Conservation (phyloP, 2,888 invertebrate species). For the Beris morrisii region DNA sequence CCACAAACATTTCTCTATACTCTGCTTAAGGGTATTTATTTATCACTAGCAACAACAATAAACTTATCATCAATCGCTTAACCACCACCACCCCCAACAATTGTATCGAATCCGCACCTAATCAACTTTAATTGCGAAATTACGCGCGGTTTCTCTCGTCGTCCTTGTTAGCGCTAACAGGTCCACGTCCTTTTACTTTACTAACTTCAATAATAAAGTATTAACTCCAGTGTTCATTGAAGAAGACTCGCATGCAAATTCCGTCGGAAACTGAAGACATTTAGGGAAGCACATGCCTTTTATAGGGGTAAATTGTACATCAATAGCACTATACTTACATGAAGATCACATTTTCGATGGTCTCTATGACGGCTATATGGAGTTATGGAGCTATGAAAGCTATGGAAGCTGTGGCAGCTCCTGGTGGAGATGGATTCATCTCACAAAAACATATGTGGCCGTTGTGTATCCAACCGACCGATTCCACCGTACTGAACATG, state of each 20-base stretch:
- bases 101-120: too few relatives aligned
- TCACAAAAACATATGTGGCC: slow-evolving; percentile 33
- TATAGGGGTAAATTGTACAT: slow-evolving; percentile 41
- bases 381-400: slow-evolving; percentile 1
- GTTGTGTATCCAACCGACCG: slow-evolving; percentile 10
- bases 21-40: too few relatives aligned
- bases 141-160: slow-evolving; percentile 9
- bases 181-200: not conserved
- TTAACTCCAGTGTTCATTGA: not conserved
- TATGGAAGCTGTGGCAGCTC: not conserved
- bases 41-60: too few relatives aligned
- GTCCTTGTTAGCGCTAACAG: not conserved
- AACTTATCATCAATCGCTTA: too few relatives aligned
- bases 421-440: slow-evolving; percentile 25
- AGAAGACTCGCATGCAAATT: slow-evolving; percentile 44
- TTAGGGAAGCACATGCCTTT: slow-evolving; percentile 45
- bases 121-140: slow-evolving; percentile 1
- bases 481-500: slow-evolving; percentile 33
- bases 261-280: slow-evolving; percentile 45
- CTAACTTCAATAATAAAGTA: not conserved
- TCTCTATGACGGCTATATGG: too few relatives aligned
- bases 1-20: too few relatives aligned
- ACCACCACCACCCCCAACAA: too few relatives aligned
- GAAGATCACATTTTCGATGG: slow-evolving; percentile 24
- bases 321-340: slow-evolving; percentile 30